phyloP scores from a whole-genome alignment of 2,113 vertebrate species.

The Saguinus imperator region DNA sequence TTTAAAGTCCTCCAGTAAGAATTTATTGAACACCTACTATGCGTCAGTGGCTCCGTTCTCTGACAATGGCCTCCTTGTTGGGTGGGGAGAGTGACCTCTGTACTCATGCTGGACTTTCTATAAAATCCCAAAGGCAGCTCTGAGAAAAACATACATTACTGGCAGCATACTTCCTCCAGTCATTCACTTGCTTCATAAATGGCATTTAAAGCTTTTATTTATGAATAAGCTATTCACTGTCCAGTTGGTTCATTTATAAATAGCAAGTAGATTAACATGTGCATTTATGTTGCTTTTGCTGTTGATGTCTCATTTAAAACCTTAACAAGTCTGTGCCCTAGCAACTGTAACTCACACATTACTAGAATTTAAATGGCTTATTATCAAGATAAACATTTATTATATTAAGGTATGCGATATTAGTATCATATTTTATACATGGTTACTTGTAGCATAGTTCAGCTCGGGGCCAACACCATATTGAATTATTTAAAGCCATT shows the following conservation, averaged over 20 bases:
- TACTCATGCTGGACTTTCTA: constrained; percentile 29
- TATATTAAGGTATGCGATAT: constrained; percentile 74
- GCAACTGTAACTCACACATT: constrained; percentile 70
- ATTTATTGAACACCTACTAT: constrained; percentile 51
- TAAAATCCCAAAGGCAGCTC: constrained; percentile 53
- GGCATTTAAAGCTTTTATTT: constrained; percentile 71
- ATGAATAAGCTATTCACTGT: constrained; percentile 72
- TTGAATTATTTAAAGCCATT: constrained; percentile 79
- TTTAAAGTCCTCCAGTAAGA: background rate
- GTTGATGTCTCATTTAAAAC: constrained; percentile 61
- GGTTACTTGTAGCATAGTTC: constrained; percentile 74
- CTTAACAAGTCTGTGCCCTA: constrained; percentile 62
- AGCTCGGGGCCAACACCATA: constrained; percentile 71
- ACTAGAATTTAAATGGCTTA: constrained; percentile 74
- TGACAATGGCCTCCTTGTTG: constrained; percentile 58
- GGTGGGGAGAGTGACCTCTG: background rate
- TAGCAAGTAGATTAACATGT: constrained; percentile 60
- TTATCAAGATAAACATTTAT: constrained; percentile 75
- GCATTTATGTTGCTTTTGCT: constrained; percentile 37
- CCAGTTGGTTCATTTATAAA: constrained; percentile 62
- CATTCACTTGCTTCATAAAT: constrained; percentile 58
- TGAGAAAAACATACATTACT: constrained; percentile 49
- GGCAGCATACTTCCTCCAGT: constrained; percentile 58
- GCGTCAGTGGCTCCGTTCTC: background rate
- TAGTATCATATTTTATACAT: constrained; percentile 73